Conservation (phyloP, 2,113 vertebrate species). For the Fregata magnificens region DNA sequence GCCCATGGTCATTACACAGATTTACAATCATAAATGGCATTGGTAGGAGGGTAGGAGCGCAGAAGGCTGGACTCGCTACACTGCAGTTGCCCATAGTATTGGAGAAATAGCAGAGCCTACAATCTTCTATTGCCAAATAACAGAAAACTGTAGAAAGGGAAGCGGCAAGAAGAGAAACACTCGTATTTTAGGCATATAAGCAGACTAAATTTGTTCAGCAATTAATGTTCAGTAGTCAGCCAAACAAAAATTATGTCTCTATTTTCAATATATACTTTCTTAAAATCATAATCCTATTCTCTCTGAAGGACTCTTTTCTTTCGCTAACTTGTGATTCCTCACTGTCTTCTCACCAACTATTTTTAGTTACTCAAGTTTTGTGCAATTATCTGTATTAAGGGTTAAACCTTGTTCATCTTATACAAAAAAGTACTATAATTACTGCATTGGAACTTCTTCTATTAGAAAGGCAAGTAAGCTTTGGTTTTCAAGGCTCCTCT, state of each 20-base stretch:
- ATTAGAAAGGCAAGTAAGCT: neutral
- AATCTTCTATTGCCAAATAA: neutral
- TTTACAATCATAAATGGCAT: neutral
- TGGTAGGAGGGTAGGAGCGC: neutral
- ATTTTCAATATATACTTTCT: neutral
- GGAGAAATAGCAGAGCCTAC: neutral
- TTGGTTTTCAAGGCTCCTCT: neutral
- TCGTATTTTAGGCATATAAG: neutral
- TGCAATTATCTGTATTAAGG: neutral
- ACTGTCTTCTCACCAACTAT: neutral
- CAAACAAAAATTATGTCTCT: neutral
- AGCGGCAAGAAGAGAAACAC: neutral
- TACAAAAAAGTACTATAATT: neutral
- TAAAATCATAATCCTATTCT: neutral
- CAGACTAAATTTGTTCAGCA: neutral
- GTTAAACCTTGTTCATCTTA: neutral
- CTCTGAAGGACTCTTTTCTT: neutral
- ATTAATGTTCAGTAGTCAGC: neutral
- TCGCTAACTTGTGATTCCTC: neutral
- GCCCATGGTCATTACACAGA: neutral
- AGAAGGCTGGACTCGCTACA: neutral
- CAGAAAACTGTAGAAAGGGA: neutral
- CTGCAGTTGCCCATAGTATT: neutral
- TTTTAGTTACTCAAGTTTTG: neutral
- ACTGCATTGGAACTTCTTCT: neutral